Percentiles rank a stretch among this genome's conserved stretches.
Conservation (phyloP, 1,140 invertebrate species). For the Meloidogyne floridensis region DNA sequence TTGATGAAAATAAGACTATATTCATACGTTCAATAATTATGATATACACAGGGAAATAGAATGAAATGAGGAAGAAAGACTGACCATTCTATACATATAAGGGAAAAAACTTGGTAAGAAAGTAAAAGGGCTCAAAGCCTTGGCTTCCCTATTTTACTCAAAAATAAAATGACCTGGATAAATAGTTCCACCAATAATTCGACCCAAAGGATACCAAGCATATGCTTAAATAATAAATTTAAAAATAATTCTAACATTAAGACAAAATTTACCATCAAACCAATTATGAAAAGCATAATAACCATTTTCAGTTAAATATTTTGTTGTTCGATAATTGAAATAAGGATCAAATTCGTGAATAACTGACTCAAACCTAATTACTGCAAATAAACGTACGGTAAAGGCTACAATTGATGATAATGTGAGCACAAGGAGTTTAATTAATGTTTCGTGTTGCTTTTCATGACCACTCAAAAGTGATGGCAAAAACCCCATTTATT, state of each 20-base stretch:
- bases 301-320: constrained; percentile 97
- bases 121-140: constrained; percentile 15
- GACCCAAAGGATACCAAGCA: constrained; percentile 97
- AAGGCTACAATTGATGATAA: constrained; percentile 77
- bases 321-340: constrained; percentile 97
- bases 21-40: too few relatives aligned
- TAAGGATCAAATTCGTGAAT: constrained; percentile 73
- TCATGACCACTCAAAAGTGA: not conserved
- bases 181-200: constrained; percentile 82
- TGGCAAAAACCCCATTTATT: not conserved
- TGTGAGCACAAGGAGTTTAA: constrained; percentile 42
- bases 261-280: constrained; percentile 76
- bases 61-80: not conserved
- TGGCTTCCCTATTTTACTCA: too few relatives aligned
- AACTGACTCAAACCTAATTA: constrained; percentile 98
- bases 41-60: constrained; percentile 59
- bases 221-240: constrained; percentile 71
- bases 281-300: constrained; percentile 99
- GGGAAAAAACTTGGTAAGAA: constrained; percentile 14
- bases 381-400: constrained; percentile 92
- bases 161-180: constrained; percentile 67
- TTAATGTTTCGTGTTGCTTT: constrained; percentile 40
- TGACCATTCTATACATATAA: too few relatives aligned
- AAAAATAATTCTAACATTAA: not conserved
- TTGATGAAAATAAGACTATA: too few relatives aligned